Conservation (phyloP, 2,113 vertebrate genomes). For the Chauna torquata region DNA sequence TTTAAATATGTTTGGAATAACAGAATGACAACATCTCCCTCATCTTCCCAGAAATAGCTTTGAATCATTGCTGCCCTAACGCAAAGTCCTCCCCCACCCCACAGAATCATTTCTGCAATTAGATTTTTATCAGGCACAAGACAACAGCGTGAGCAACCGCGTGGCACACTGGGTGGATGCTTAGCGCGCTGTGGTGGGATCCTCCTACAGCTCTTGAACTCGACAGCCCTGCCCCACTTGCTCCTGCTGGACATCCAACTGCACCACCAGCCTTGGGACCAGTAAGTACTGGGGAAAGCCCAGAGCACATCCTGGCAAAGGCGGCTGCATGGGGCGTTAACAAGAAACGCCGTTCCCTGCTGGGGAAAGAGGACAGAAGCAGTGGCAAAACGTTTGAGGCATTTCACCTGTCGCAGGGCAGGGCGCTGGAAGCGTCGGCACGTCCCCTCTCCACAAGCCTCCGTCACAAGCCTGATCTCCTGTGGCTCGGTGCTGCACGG, state of each 20-base stretch:
- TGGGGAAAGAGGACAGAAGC: not conserved
- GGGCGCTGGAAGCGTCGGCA: rapidly evolving
- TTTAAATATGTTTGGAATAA: slow-evolving; percentile 58
- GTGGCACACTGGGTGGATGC: not conserved
- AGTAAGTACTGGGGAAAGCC: not conserved
- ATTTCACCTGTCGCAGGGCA: not conserved
- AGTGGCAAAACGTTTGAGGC: not conserved
- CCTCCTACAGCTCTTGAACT: not conserved
- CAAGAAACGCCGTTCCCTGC: not conserved
- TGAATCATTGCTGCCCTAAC: slow-evolving; percentile 43
- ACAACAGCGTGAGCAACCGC: not conserved
- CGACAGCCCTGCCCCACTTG: rapidly evolving
- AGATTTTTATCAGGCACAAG: slow-evolving; percentile 37
- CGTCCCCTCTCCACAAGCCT: not conserved
- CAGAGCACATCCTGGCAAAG: not conserved
- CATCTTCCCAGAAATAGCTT: slow-evolving; percentile 66
- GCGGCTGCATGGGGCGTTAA: not conserved
- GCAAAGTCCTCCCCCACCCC: not conserved
- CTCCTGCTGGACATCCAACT: rapidly evolving
- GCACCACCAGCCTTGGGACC: not conserved
- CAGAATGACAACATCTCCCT: slow-evolving; percentile 42
- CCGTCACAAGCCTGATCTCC: not conserved
- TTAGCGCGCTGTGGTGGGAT: not conserved
- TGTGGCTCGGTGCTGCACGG: rapidly evolving
- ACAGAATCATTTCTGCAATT: not conserved